Percentiles rank a stretch among this genome's conserved stretches.
Conservation (phyloP, 2,888 invertebrate species). For the Parnassius glacialis region DNA sequence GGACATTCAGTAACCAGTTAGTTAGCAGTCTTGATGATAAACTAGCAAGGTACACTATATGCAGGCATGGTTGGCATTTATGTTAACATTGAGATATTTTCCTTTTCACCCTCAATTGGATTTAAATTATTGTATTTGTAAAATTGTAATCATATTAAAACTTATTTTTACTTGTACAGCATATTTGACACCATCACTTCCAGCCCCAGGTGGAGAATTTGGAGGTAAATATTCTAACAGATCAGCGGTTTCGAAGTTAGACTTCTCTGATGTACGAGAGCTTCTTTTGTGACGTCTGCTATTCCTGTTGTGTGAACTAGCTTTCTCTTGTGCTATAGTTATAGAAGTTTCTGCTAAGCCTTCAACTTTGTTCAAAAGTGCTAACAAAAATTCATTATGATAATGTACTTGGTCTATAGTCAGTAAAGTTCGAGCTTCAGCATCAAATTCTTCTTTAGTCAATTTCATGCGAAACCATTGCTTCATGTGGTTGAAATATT, state of each 20-base stretch:
- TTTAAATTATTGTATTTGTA: no score
- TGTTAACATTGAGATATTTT: no score
- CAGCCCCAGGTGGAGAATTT: constrained; percentile 76
- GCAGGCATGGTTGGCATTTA: no score
- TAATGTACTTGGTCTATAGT: constrained; percentile 87
- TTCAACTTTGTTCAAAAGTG: constrained; percentile 88
- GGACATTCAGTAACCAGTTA: no score
- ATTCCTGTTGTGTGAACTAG: constrained; percentile 64
- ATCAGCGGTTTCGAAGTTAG: constrained; percentile 82
- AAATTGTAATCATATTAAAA: neutral
- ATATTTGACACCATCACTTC: constrained; percentile 75
- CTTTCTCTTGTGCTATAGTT: constrained; percentile 66
- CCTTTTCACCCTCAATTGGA: no score
- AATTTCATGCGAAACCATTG: constrained; percentile 88
- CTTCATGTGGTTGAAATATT: constrained; percentile 87
- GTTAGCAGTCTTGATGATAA: no score
- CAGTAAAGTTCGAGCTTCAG: constrained; percentile 87
- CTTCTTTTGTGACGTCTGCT: constrained; percentile 77
- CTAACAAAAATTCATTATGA: constrained; percentile 92
- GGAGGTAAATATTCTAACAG: constrained; percentile 81
- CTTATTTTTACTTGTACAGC: constrained; percentile 61
- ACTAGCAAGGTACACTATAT: no score
- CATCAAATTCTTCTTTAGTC: constrained; percentile 91
- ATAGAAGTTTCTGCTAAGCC: constrained; percentile 70
- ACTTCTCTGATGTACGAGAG: constrained; percentile 79